Evolutionary conservation across 2,888 invertebrate species (phyloP).

Genomic region (Macrophya annulata): DNA sequence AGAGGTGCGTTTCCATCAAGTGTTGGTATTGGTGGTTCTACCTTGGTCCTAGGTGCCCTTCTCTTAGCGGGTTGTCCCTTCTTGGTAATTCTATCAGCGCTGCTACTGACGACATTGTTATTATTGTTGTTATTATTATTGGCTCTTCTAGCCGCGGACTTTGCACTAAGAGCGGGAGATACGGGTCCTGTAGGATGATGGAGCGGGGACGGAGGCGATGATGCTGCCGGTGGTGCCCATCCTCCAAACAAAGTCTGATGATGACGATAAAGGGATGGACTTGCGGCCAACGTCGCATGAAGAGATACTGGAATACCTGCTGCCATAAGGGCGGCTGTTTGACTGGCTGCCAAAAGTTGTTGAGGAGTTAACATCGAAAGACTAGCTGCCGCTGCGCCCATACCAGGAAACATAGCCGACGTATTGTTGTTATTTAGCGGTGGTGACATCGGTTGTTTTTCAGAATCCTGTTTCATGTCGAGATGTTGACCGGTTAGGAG

Average conservation of each 20-base stretch:
- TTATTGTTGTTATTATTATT: conserved; percentile 74
- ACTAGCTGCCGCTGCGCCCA: conserved; percentile 79
- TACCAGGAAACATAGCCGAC: conserved; percentile 74
- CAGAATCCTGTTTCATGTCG: conserved; percentile 81
- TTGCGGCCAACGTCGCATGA: conserved; percentile 82
- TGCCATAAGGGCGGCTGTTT: conserved; percentile 80
- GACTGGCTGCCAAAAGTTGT: conserved; percentile 80
- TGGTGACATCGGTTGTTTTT: conserved; percentile 83
- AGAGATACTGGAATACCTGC: conserved; percentile 81
- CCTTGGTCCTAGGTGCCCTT: conserved; percentile 80
- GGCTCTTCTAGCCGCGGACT: conserved; percentile 76
- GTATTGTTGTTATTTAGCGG: conserved; percentile 82
- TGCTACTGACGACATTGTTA: conserved; percentile 80
- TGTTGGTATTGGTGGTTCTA: conserved; percentile 76
- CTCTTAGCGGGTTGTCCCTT: conserved; percentile 79
- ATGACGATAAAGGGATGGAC: conserved; percentile 84
- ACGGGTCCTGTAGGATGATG: conserved; percentile 69
- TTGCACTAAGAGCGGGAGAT: conserved; percentile 76
- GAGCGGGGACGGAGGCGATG: conserved; percentile 82
- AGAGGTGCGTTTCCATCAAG: conserved; percentile 78
- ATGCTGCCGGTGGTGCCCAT: conserved; percentile 80
- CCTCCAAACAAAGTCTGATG: conserved; percentile 83
- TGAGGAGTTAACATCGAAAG: conserved; percentile 81
- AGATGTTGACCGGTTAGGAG: conserved; percentile 69
- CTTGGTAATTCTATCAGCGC: conserved; percentile 76